These are phyloP conservation scores for Aphelocoma californica DNA, from an alignment of 2,797 vertebrate species.

Conservation along the genomic window DNA sequence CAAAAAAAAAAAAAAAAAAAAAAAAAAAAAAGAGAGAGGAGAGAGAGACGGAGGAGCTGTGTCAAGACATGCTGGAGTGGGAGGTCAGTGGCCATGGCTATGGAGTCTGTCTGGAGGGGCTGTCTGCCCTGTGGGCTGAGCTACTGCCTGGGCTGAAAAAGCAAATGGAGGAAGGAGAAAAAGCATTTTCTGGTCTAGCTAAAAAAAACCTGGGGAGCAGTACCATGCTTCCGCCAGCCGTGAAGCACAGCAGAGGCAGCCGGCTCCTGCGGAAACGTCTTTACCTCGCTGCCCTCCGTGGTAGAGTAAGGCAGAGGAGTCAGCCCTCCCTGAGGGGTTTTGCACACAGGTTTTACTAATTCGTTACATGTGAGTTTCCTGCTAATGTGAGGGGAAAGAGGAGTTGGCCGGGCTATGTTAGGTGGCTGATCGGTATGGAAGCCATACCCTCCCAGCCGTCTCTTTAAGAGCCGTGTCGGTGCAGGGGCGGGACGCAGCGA, in stretches of 20 bases:
- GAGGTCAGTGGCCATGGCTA: background rate
- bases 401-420: background rate
- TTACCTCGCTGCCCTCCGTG: background rate
- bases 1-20: background rate
- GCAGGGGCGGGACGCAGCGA: background rate
- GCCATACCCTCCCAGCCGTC: background rate
- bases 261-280: background rate
- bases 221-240: background rate
- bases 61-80: background rate
- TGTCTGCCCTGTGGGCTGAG: background rate
- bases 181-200: background rate
- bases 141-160: background rate
- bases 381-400: background rate
- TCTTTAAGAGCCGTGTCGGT: background rate
- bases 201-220: background rate
- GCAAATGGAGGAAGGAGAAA: background rate
- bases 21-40: background rate
- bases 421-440: background rate
- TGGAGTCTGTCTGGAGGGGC: background rate
- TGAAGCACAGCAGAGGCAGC: fast-evolving
- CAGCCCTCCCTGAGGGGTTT: background rate
- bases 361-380: background rate
- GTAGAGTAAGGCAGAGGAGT: background rate
- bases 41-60: background rate
- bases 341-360: background rate